Base-by-base conservation (phyloP, 2,888 invertebrate genomes). In the Blera fallax region DNA sequence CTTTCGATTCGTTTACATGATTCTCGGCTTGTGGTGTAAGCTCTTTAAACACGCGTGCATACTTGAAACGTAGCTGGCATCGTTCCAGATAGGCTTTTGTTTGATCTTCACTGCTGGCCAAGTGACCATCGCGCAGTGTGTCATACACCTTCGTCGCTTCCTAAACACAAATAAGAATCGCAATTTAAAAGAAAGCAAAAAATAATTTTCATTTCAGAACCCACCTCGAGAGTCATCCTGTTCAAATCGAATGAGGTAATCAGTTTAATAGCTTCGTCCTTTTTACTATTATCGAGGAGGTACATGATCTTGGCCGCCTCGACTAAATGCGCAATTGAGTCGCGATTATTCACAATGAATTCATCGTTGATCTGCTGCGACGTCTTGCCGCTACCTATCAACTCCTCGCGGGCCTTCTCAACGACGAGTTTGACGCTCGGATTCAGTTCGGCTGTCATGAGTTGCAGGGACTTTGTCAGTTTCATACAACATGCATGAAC, bases 401-500 rank as follows among this genome's bases (percentile, higher is more conserved):
- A 89, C 88, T 91, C 91, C 87, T 89, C 88, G 83, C 89, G 89
- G 72, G 91, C 91, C 88, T 91, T 92, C 37, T 91, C 91, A 45
- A 92, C 90, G 77, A 92, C 92, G 76, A 88, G 88, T 87, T 91
- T 90, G 10, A 92, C 91, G 70, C 89, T 89, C 14, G 87, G 89
- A 87, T 91, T 91, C 62, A 91, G 87, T 40, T 90, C 89, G 56
- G 88, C 62, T 54, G 64, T 74, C 64, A 85, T 74, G 34, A 83
- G 64, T 80, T 89, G 87, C 81, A 92, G 84, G 29, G 89, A 89
- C 89, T 93, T 93, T 34, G 89, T 89, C 34, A 92, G 88, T 88
- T 96, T 95, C 88, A 98, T 94, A 88, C 97, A 93, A 91, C 98
- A 98, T 90, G 96, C 95, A 93, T 98, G 98, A 72, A 99, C 94